phyloP scores from a whole-genome alignment of 2,113 vertebrate species.

The Reinhardtius hippoglossoides region DNA sequence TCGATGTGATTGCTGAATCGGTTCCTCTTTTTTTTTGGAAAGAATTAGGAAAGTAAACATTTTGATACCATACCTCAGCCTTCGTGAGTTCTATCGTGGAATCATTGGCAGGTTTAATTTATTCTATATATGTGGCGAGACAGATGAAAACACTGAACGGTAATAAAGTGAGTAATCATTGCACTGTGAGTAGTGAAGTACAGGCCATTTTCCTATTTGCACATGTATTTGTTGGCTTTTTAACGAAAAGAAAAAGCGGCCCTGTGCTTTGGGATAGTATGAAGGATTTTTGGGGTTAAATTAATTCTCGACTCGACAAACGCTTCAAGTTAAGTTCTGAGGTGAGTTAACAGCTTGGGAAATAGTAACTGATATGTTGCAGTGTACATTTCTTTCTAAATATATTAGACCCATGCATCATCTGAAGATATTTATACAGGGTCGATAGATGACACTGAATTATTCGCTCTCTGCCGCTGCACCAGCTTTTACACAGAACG shows the following conservation, averaged over 20 bases:
- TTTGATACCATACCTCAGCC: slow-evolving; percentile 97
- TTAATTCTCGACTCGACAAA: slow-evolving; percentile 77
- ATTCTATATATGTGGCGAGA: slow-evolving; percentile 88
- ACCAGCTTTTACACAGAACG: slow-evolving; percentile 86
- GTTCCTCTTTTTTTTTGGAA: slow-evolving; percentile 76
- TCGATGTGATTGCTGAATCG: slow-evolving; percentile 69
- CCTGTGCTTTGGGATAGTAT: slow-evolving; percentile 89
- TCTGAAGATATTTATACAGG: slow-evolving; percentile 94
- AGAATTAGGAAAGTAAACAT: slow-evolving; percentile 87
- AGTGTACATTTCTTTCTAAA: slow-evolving; percentile 86
- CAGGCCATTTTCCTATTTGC: slow-evolving; percentile 97
- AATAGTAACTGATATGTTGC: slow-evolving; percentile 86
- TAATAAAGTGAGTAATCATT: slow-evolving; percentile 89
- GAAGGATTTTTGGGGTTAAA: slow-evolving; percentile 85
- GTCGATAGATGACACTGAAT: slow-evolving; percentile 96
- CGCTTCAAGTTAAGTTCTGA: slow-evolving; percentile 71
- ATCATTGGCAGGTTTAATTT: slow-evolving; percentile 93
- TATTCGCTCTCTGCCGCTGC: slow-evolving; percentile 85
- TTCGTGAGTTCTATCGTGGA: slow-evolving; percentile 90
- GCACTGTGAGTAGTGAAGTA: slow-evolving; percentile 99
- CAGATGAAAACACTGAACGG: slow-evolving; percentile 85
- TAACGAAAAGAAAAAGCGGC: slow-evolving; percentile 86
- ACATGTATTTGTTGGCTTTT: slow-evolving; percentile 96
- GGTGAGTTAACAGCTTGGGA: slow-evolving; percentile 86
- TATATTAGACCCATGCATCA: slow-evolving; percentile 89